A percentile compares a stretch with the other conserved stretches of the same genome.
Conservation (phyloP, 2,113 vertebrate genomes). For the Pandion haliaetus region DNA sequence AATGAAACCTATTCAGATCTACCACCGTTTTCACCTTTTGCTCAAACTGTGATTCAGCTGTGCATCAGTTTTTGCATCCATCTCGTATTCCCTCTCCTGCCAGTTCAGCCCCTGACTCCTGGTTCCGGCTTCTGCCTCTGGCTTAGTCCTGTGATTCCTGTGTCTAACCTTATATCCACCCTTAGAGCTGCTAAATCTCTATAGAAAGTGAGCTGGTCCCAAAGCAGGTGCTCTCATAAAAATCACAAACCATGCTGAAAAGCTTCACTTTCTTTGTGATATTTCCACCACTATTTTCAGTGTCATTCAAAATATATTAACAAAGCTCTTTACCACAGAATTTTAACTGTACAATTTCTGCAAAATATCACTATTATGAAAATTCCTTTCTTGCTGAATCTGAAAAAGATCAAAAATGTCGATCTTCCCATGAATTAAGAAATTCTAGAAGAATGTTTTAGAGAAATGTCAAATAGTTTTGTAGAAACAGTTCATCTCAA, state of each 20-base stretch:
- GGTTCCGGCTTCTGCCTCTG: not conserved
- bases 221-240: not conserved
- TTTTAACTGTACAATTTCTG: not conserved
- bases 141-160: not conserved
- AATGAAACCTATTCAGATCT: not conserved
- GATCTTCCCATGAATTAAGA: not conserved
- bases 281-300: not conserved
- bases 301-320: not conserved
- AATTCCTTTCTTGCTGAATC: not conserved
- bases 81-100: not conserved
- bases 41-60: not conserved
- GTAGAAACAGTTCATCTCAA: not conserved
- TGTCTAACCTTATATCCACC: not conserved
- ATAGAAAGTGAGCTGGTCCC: not conserved
- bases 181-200: not conserved
- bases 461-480: not conserved
- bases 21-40: not conserved
- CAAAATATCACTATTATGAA: not conserved
- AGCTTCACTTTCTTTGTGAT: not conserved
- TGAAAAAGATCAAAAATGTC: not conserved
- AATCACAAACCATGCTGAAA: not conserved
- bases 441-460: not conserved
- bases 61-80: not conserved
- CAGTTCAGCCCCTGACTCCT: not conserved
- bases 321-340: not conserved